Percentiles rank a stretch among this genome's conserved stretches.
phyloP scores from a whole-genome alignment of 2,797 vertebrate species.

The Manis crassicaudata region DNA sequence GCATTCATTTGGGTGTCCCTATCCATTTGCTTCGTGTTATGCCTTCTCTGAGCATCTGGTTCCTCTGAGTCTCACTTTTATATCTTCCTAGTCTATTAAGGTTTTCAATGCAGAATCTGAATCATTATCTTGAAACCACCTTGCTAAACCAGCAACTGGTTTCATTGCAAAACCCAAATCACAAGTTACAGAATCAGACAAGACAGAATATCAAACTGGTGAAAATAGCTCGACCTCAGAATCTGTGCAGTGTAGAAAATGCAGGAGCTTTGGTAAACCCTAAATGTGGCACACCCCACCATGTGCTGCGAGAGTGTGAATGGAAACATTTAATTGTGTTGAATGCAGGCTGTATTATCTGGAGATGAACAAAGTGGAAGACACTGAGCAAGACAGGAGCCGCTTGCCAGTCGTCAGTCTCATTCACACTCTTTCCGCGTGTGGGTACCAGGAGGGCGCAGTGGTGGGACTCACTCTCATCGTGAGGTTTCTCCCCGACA shows the following conservation, averaged over 20 bases:
- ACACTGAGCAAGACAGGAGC: neutral
- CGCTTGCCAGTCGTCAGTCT: neutral
- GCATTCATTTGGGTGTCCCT: neutral
- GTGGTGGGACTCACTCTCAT: neutral
- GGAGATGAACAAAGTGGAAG: neutral
- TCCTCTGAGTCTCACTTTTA: neutral
- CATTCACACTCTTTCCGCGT: too few relatives aligned
- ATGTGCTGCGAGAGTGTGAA: neutral
- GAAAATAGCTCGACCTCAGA: neutral
- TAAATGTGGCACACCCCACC: neutral
- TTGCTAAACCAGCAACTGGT: neutral
- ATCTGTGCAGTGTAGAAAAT: neutral
- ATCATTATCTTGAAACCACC: neutral
- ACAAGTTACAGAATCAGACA: neutral
- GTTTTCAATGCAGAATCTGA: neutral
- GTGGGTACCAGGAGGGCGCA: too few relatives aligned
- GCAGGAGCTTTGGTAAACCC: neutral
- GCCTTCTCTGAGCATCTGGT: neutral
- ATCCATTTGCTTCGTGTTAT: conserved; percentile 11
- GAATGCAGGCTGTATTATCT: neutral
- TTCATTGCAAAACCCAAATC: conserved; percentile 22
- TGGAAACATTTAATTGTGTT: neutral
- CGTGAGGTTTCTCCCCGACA: neutral
- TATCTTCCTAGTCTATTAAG: neutral
- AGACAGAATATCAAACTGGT: neutral